phyloP scores from a whole-genome alignment of 2,113 vertebrate genomes.

The Pteropus alecto region DNA sequence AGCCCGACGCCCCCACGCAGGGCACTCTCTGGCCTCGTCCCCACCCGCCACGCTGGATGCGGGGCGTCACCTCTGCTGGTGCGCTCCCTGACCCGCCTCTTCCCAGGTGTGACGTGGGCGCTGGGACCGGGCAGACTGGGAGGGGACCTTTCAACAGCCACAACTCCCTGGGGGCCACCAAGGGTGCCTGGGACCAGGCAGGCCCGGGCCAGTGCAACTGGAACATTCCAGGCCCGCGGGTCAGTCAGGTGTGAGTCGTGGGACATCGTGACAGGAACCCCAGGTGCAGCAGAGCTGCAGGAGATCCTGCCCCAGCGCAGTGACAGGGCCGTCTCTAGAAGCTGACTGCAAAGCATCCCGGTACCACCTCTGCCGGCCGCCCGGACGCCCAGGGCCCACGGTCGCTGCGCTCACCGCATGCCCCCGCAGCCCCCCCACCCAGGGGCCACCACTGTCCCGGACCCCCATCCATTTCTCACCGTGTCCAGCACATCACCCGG shows the following conservation, averaged over 20 bases:
- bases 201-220: background rate
- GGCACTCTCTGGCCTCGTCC: fast-evolving
- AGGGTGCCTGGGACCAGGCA: fast-evolving
- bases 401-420: too few relatives aligned
- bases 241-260: background rate
- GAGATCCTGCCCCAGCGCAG: background rate
- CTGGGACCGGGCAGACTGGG: fast-evolving
- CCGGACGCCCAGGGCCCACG: too few relatives aligned
- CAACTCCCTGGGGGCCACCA: background rate
- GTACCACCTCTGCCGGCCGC: background rate
- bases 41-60: fast-evolving
- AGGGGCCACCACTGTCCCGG: too few relatives aligned
- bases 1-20: fast-evolving
- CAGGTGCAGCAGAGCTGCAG: background rate
- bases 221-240: fast-evolving
- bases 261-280: background rate
- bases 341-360: too few relatives aligned
- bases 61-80: fast-evolving
- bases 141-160: background rate
- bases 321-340: too few relatives aligned
- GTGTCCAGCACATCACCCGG: too few relatives aligned
- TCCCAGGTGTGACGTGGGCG: fast-evolving
- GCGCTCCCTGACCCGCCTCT: too few relatives aligned
- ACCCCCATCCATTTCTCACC: background rate
- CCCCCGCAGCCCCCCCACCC: background rate